These are phyloP conservation scores for Pseudanteris insignis DNA, from an alignment of 2,888 invertebrate species.

Conservation along the genomic window DNA sequence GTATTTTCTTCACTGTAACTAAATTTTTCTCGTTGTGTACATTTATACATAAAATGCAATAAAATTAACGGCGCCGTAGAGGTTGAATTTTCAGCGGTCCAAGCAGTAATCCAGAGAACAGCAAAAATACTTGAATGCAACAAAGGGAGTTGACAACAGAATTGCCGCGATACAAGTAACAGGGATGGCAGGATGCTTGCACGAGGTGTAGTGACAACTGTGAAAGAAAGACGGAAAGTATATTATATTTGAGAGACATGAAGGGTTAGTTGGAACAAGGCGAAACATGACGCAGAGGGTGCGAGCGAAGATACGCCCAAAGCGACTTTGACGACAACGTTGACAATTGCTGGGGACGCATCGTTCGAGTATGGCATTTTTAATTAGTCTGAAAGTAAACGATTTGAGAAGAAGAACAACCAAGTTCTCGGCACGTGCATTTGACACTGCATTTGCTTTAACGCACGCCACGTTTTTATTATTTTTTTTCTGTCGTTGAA, in stretches of 20 bases:
- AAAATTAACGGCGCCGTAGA: no score
- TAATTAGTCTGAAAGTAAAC: constrained; percentile 40
- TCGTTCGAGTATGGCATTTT: constrained; percentile 35
- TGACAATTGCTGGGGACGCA: constrained; percentile 35
- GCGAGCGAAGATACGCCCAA: constrained; percentile 17
- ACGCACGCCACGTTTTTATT: no score
- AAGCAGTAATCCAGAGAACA: no score
- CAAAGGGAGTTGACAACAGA: no score
- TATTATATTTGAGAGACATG: constrained; percentile 19
- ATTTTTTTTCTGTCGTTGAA: constrained; percentile 14
- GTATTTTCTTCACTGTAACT: no score
- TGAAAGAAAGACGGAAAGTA: neutral
- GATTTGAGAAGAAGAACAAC: constrained; percentile 18
- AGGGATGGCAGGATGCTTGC: no score
- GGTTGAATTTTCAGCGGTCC: no score
- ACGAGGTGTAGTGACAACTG: no score
- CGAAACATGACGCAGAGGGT: constrained; percentile 15
- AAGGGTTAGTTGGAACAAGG: constrained; percentile 23
- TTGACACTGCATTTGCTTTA: neutral
- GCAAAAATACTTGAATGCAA: no score
- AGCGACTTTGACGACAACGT: constrained; percentile 38
- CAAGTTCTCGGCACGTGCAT: neutral
- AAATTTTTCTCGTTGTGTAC: no score
- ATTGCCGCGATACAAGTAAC: no score
- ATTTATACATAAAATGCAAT: no score